Conservation (phyloP, 2,113 vertebrate genomes). For the Perca flavescens region DNA sequence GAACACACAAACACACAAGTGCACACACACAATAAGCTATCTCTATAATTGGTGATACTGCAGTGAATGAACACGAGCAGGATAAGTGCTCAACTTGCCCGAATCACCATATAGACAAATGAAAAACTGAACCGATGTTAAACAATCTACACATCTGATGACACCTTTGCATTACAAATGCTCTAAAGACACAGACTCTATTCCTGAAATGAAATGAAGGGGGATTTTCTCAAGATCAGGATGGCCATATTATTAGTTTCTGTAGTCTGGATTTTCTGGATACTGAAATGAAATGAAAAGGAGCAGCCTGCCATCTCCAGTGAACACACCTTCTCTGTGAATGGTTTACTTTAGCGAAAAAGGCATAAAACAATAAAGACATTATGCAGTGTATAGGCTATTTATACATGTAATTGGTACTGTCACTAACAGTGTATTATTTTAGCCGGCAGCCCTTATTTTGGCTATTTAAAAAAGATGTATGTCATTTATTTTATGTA, state of each 20-base stretch:
- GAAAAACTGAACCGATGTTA: neutral
- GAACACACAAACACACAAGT: conserved; percentile 27
- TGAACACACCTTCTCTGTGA: conserved; percentile 6
- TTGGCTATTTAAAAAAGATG: neutral
- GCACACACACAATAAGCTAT: conserved; percentile 30
- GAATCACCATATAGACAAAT: neutral
- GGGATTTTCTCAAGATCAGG: neutral
- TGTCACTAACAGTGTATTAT: neutral
- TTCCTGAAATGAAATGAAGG: conserved; percentile 13
- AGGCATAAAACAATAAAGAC: neutral
- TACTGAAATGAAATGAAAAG: neutral
- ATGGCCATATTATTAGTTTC: neutral
- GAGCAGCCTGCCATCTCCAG: neutral
- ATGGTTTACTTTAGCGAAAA: neutral
- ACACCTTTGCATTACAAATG: neutral
- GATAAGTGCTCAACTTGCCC: conserved; percentile 8
- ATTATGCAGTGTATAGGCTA: no score
- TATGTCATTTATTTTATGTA: no score
- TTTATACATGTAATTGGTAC: no score
- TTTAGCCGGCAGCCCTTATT: neutral
- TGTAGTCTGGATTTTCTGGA: neutral
- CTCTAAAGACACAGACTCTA: neutral
- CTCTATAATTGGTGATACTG: conserved; percentile 61
- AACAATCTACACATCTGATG: neutral
- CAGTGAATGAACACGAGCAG: conserved; percentile 41